These are phyloP conservation scores for Onychostoma macrolepis DNA, from an alignment of 2,113 vertebrate genomes.

Conservation along the genomic window DNA sequence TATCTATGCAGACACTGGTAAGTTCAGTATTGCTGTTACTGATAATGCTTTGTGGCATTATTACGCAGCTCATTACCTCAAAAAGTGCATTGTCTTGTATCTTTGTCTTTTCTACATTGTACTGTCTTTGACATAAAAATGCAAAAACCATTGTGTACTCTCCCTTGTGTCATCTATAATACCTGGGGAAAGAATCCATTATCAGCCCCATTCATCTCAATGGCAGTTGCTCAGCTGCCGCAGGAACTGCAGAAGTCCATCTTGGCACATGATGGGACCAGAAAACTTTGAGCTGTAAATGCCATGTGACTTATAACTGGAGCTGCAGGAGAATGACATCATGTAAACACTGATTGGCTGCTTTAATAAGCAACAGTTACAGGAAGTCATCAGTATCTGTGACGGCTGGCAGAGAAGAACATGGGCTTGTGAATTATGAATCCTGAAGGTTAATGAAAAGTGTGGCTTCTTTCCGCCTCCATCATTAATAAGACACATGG, in stretches of 20 bases:
- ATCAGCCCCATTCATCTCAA: too few species aligned
- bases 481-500: constrained; percentile 58
- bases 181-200: too few species aligned
- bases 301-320: neutral
- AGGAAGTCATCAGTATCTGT: constrained; percentile 27
- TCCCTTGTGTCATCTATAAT: too few species aligned
- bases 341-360: neutral
- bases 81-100: neutral
- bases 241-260: neutral
- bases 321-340: neutral
- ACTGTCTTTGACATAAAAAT: neutral
- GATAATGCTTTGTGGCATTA: neutral
- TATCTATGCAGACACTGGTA: neutral
- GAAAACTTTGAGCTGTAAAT: neutral
- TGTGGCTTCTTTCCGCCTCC: constrained; percentile 40
- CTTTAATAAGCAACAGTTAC: neutral
- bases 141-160: neutral
- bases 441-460: constrained; percentile 60
- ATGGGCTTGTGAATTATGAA: constrained; percentile 52
- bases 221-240: neutral
- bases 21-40: neutral
- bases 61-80: neutral
- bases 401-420: constrained; percentile 38
- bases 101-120: neutral
- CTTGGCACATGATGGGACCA: neutral